phyloP scores from a whole-genome alignment of 2,888 invertebrate genomes.

The Mycalesis mineus region DNA sequence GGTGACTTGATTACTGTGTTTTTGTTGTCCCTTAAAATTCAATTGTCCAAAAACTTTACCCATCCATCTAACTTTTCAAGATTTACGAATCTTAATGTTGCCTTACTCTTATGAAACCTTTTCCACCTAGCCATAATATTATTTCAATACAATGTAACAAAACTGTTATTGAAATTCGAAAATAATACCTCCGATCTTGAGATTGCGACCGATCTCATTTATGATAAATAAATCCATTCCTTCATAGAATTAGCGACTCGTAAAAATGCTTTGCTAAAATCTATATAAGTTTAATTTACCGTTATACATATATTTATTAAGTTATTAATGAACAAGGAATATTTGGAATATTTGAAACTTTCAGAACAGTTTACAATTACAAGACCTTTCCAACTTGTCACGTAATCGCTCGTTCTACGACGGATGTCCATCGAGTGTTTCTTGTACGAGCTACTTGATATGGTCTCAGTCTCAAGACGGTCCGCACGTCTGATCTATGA shows the following conservation, averaged over 20 bases:
- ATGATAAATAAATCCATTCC: constrained; percentile 56
- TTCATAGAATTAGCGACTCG: constrained; percentile 75
- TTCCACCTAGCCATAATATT: background rate
- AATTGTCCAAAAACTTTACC: background rate
- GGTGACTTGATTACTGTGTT: background rate
- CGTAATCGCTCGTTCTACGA: constrained; percentile 66
- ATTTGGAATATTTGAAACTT: constrained; percentile 54
- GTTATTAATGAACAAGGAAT: constrained; percentile 63
- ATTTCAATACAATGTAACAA: constrained; percentile 1
- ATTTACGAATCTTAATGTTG: background rate
- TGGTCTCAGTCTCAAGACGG: constrained; percentile 78
- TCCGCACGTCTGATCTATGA: constrained; percentile 71
- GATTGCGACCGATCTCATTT: constrained; percentile 68
- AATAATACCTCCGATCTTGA: constrained; percentile 68
- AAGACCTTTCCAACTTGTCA: constrained; percentile 39
- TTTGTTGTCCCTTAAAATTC: background rate
- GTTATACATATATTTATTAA: constrained; percentile 53
- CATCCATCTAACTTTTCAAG: background rate
- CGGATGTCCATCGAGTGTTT: constrained; percentile 57
- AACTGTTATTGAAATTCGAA: constrained; percentile 46
- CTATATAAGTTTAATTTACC: constrained; percentile 60
- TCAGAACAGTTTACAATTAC: constrained; percentile 46
- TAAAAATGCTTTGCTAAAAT: constrained; percentile 63
- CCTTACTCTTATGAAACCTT: background rate
- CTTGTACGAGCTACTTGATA: constrained; percentile 70